phyloP scores from a whole-genome alignment of 2,888 invertebrate species.

The Ethmia dodecea region DNA sequence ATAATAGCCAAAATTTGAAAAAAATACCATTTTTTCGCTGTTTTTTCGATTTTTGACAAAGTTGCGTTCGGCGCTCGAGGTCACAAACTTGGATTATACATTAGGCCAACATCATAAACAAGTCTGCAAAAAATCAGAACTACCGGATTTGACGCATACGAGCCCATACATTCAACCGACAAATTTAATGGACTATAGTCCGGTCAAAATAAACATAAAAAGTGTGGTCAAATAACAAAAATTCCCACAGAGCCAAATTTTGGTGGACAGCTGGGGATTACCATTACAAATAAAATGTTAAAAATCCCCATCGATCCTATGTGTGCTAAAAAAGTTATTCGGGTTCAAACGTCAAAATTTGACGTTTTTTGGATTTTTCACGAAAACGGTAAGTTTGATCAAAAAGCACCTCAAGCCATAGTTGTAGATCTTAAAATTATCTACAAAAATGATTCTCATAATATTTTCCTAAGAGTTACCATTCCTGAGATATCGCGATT shows the following conservation, averaged over 20 bases:
- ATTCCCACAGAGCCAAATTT: no score
- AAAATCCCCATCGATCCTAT: conserved; percentile 8
- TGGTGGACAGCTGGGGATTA: conserved; percentile 8
- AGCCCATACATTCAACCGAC: no score
- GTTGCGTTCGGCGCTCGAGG: no score
- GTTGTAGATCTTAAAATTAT: conserved; percentile 14
- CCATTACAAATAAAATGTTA: conserved; percentile 8
- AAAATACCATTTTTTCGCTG: no score
- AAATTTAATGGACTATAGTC: no score
- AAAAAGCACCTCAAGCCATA: conserved; percentile 11
- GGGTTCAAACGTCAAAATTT: conserved; percentile 15
- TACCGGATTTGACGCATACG: no score
- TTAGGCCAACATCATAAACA: no score
- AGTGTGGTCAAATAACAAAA: conserved; percentile 3
- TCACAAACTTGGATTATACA: no score
- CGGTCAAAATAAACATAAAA: conserved; percentile 12
- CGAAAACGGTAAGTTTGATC: conserved; percentile 16
- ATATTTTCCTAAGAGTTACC: conserved; percentile 16
- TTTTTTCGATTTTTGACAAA: no score
- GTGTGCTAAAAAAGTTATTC: conserved; percentile 7
- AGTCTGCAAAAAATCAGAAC: no score
- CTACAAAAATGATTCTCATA: conserved; percentile 14
- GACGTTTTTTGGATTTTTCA: conserved; percentile 16
- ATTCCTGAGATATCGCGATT: no score
- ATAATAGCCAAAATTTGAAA: no score